A percentile compares a stretch with the other conserved stretches of the same genome.
Evolutionary conservation across 1,140 invertebrate species (phyloP).

Genomic region (Cydia splendana): DNA sequence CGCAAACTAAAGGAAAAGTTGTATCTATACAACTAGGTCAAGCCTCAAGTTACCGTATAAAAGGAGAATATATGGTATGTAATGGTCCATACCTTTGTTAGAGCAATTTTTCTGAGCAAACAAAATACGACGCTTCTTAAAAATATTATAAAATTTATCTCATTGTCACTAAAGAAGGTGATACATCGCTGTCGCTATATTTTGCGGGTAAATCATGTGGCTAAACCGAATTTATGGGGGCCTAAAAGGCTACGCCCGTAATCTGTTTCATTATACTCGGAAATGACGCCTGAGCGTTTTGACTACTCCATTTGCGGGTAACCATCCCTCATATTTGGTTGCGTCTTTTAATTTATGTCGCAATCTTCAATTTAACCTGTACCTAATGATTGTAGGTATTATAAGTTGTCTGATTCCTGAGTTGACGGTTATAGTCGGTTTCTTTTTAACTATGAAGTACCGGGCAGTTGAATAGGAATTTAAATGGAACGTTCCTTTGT

Average conservation of each 20-base stretch:
- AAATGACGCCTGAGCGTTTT: background rate
- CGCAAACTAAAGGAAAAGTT: slow-evolving; percentile 6
- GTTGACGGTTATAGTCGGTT: background rate
- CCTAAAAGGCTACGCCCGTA: slow-evolving; percentile 12
- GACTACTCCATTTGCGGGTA: background rate
- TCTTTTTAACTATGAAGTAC: too few relatives aligned
- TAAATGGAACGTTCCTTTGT: too few relatives aligned
- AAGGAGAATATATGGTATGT: background rate
- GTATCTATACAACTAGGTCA: slow-evolving; percentile 10
- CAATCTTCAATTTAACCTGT: background rate
- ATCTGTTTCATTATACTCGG: slow-evolving; percentile 16
- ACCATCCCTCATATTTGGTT: background rate
- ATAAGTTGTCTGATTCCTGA: background rate
- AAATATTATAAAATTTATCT: background rate
- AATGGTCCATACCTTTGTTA: background rate
- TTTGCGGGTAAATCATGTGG: slow-evolving; percentile 7
- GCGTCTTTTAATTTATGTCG: background rate
- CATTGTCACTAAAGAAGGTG: background rate
- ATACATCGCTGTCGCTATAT: background rate
- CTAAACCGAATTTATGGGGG: slow-evolving; percentile 6
- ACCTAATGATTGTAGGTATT: background rate
- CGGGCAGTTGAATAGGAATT: too few relatives aligned
- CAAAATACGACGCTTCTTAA: background rate
- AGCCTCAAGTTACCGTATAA: background rate
- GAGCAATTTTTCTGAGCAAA: background rate